A percentile compares a stretch with the other conserved stretches of the same genome.
phyloP scores from a whole-genome alignment of 2,797 vertebrate species.

The Gallinago solitaria region DNA sequence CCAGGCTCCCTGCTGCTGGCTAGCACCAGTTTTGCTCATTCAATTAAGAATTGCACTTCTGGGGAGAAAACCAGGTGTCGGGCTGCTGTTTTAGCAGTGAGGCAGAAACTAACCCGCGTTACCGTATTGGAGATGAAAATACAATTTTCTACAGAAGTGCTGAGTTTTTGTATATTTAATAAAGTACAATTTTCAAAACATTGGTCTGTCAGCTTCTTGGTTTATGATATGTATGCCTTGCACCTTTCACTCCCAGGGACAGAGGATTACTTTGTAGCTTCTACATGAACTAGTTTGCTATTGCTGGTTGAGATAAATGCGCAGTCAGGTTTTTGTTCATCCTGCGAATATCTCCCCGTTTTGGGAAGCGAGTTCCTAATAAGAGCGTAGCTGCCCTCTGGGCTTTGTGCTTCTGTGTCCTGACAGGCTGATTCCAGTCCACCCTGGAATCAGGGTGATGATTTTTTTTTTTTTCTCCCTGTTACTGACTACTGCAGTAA shows the following conservation, averaged over 20 bases:
- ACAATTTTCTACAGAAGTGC: neutral
- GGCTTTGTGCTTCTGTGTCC: accelerated
- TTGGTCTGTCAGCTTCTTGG: neutral
- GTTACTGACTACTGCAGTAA: neutral
- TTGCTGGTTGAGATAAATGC: neutral
- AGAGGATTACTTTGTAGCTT: neutral
- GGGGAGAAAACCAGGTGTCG: neutral
- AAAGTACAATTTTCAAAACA: neutral
- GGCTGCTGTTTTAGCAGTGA: neutral
- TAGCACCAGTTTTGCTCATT: neutral
- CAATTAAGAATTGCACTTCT: neutral
- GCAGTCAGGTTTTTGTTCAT: neutral
- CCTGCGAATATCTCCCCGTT: neutral
- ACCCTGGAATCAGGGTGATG: too few species aligned
- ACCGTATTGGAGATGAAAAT: neutral
- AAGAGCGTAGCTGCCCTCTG: neutral
- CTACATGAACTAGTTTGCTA: neutral
- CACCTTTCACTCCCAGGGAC: neutral
- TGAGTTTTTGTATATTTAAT: slow-evolving; percentile 48
- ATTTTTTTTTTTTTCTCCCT: neutral
- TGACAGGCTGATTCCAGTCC: neutral
- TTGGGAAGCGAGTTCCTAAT: neutral
- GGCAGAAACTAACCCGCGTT: neutral
- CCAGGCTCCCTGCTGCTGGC: neutral
- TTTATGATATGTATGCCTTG: neutral